Conservation (phyloP, 37 sponge, comb jelly and placozoan species). For the Tethya wilhelma region DNA sequence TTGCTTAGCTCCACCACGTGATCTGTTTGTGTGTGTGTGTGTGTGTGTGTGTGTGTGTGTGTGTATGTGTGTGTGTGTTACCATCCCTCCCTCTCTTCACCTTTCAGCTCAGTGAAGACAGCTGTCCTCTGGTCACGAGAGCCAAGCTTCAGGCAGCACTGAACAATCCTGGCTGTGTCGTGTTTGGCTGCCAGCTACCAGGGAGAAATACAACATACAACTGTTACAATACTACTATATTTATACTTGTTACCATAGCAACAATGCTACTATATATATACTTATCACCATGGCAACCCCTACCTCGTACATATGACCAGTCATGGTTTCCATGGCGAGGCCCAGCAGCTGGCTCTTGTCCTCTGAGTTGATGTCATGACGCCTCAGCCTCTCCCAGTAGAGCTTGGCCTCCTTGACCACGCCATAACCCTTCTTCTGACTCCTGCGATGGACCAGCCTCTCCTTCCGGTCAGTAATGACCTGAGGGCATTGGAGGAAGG, state of each 20-base stretch:
- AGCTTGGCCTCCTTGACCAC: slow-evolving; percentile 15
- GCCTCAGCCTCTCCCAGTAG: slow-evolving; percentile 65
- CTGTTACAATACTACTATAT: not conserved
- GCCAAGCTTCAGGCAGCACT: slow-evolving; percentile 86
- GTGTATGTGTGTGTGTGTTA: not conserved
- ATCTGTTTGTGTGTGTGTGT: slow-evolving; percentile 23
- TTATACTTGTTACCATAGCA: not conserved
- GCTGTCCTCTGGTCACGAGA: slow-evolving; percentile 48
- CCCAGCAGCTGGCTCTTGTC: not conserved
- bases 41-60: not conserved
- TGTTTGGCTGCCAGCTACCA: slow-evolving; percentile 78
- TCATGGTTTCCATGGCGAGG: slow-evolving; percentile 8
- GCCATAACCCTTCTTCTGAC: slow-evolving; percentile 30
- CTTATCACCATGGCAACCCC: not conserved
- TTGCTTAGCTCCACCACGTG: slow-evolving; percentile 75
- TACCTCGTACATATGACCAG: not conserved
- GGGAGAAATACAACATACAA: not conserved
- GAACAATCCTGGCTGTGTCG: slow-evolving; percentile 85
- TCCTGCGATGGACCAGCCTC: slow-evolving; percentile 20
- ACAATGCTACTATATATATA: not conserved
- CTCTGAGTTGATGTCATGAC: slow-evolving; percentile 21
- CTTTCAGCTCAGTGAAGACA: slow-evolving; percentile 79
- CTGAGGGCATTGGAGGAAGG: too few species aligned
- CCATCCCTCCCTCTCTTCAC: not conserved
- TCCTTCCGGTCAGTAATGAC: too few species aligned